Percentiles rank a stretch among this genome's conserved stretches.
Conservation (phyloP, 2,888 invertebrate species). For the Agapostemon virescens region DNA sequence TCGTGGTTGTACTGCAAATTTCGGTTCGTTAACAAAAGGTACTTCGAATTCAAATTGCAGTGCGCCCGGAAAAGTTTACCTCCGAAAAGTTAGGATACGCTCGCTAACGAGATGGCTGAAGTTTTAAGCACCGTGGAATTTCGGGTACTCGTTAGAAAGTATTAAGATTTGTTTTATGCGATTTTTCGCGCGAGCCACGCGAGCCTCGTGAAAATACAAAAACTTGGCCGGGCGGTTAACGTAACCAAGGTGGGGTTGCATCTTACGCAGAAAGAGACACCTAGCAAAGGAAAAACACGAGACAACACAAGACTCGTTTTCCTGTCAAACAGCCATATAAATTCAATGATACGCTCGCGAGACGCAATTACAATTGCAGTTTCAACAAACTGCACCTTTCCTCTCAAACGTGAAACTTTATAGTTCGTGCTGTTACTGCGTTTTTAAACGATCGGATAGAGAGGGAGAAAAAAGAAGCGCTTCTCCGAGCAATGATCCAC, state of each 20-base stretch:
- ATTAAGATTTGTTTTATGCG: background rate
- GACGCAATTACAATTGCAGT: background rate
- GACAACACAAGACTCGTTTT: background rate
- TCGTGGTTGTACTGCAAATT: background rate
- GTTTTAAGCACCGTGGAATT: background rate
- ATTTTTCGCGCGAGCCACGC: background rate
- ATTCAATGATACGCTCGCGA: background rate
- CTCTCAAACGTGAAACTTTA: background rate
- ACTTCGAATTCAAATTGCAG: background rate
- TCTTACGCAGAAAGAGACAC: background rate
- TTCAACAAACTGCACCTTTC: background rate
- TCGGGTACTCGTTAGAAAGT: background rate
- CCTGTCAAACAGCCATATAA: background rate
- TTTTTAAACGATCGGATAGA: background rate
- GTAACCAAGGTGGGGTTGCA: background rate
- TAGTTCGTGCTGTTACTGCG: background rate
- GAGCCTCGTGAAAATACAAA: background rate
- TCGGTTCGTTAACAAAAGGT: conserved; percentile 1
- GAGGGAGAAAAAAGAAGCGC: too few relatives aligned
- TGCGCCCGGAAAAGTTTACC: background rate
- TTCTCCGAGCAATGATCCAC: background rate
- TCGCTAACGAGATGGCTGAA: background rate
- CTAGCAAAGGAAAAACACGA: background rate
- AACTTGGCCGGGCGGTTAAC: background rate
- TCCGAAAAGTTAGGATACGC: background rate